A percentile compares a stretch with the other conserved stretches of the same genome.
phyloP scores from a whole-genome alignment of 2,113 vertebrate genomes.

The Protobothrops mucrosquamatus region DNA sequence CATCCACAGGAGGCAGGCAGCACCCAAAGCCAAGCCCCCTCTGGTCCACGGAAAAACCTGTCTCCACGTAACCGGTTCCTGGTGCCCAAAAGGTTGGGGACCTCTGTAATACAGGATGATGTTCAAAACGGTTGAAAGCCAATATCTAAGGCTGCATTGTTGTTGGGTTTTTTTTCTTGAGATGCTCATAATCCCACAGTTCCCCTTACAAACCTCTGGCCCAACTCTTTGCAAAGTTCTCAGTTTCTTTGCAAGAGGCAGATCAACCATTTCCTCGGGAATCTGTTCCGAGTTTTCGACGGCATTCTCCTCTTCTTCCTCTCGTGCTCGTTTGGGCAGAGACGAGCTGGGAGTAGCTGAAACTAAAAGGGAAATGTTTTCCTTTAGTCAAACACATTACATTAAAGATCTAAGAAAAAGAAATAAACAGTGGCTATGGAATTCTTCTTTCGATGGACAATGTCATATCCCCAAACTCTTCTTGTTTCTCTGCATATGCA shows the following conservation, averaged over 20 bases:
- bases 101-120: background rate
- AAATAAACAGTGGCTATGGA: background rate
- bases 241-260: constrained; percentile 87
- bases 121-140: background rate
- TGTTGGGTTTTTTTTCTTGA: no score
- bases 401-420: background rate
- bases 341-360: constrained; percentile 88
- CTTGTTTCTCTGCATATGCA: no score
- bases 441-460: background rate
- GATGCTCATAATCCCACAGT: background rate
- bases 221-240: constrained; percentile 86
- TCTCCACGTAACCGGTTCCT: no score
- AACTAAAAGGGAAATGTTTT: constrained; percentile 67
- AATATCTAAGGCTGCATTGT: background rate
- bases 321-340: constrained; percentile 86
- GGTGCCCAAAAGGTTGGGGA: no score
- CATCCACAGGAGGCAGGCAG: no score
- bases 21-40: no score
- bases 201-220: constrained; percentile 76
- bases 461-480: no score
- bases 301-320: constrained; percentile 88
- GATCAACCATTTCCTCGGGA: constrained; percentile 82
- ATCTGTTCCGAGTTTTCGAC: constrained; percentile 77
- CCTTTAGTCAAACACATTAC: constrained; percentile 30
- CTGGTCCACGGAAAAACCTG: no score